Evolutionary conservation across 2,797 vertebrate genomes (phyloP).

Genomic region (Spondyliosoma cantharus): DNA sequence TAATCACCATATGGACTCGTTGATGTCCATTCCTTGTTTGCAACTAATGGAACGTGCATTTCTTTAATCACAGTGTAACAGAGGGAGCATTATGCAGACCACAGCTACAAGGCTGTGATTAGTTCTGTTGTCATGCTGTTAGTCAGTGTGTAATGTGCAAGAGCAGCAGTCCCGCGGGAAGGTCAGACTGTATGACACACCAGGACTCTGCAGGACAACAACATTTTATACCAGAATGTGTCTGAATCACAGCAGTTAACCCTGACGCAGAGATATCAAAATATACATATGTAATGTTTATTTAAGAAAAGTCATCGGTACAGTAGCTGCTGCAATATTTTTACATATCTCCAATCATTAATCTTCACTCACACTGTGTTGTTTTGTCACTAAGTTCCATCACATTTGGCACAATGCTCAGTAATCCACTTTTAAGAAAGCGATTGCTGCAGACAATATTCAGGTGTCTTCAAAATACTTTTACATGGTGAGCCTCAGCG

Average conservation of each 20-base stretch:
- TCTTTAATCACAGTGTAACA: slow-evolving; percentile 58
- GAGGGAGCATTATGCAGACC: slow-evolving; percentile 59
- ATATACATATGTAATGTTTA: not conserved
- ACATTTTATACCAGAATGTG: slow-evolving; percentile 56
- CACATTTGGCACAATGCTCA: slow-evolving; percentile 16
- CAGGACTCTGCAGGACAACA: slow-evolving; percentile 53
- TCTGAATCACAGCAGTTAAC: slow-evolving; percentile 58
- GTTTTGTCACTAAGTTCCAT: not conserved
- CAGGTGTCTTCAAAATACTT: slow-evolving; percentile 35
- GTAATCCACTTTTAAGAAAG: slow-evolving; percentile 18
- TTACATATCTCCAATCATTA: not conserved
- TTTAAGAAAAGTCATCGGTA: not conserved
- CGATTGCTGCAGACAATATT: slow-evolving; percentile 23
- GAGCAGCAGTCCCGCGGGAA: slow-evolving; percentile 75
- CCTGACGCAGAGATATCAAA: not conserved
- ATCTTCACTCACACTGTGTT: not conserved
- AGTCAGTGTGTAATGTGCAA: slow-evolving; percentile 78
- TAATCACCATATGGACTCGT: slow-evolving; percentile 11
- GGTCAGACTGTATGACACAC: slow-evolving; percentile 76
- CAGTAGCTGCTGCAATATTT: not conserved
- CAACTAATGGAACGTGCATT: slow-evolving; percentile 41
- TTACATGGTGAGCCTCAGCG: slow-evolving; percentile 12
- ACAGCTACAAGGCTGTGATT: slow-evolving; percentile 73
- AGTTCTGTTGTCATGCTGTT: slow-evolving; percentile 75
- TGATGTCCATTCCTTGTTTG: slow-evolving; percentile 5